A percentile compares a stretch with the other conserved stretches of the same genome.
These are phyloP conservation scores for Hypomecis punctinalis DNA, from an alignment of 2,888 invertebrate species.

Conservation along the genomic window DNA sequence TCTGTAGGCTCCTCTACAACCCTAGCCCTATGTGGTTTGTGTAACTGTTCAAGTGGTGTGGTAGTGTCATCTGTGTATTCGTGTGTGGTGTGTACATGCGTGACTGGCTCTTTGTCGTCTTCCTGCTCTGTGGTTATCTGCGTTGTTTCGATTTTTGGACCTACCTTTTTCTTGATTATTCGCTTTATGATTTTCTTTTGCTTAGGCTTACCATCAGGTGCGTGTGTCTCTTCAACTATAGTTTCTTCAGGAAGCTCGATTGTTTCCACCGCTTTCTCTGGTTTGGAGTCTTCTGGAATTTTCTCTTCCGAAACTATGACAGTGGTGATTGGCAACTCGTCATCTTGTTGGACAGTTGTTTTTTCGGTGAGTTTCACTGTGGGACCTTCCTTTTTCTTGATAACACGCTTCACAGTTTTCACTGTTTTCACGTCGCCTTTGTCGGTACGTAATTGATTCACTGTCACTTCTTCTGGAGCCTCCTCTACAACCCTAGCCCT, in stretches of 20 bases:
- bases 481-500: slow-evolving; percentile 57
- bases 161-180: slow-evolving; percentile 68
- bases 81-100: slow-evolving; percentile 52
- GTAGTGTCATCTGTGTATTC: slow-evolving; percentile 54
- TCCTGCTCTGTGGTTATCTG: slow-evolving; percentile 54
- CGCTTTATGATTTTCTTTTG: slow-evolving; percentile 63
- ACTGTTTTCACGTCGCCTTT: slow-evolving; percentile 59
- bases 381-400: slow-evolving; percentile 61
- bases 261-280: slow-evolving; percentile 47
- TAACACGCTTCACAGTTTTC: slow-evolving; percentile 47
- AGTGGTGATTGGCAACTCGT: slow-evolving; percentile 59
- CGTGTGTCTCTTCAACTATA: slow-evolving; percentile 49
- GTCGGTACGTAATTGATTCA: slow-evolving; percentile 46
- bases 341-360: slow-evolving; percentile 69
- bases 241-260: slow-evolving; percentile 64
- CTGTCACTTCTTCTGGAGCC: slow-evolving; percentile 39
- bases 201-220: slow-evolving; percentile 55
- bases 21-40: slow-evolving; percentile 45
- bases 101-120: slow-evolving; percentile 55
- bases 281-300: slow-evolving; percentile 46
- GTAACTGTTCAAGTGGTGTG: slow-evolving; percentile 41
- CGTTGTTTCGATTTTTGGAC: slow-evolving; percentile 54
- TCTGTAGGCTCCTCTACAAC: slow-evolving; percentile 50
- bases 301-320: slow-evolving; percentile 45
- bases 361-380: slow-evolving; percentile 67